Percentiles rank a stretch among this genome's conserved stretches.
Evolutionary conservation across 2,888 invertebrate species (phyloP).

Genomic region (Erannis defoliaria): DNA sequence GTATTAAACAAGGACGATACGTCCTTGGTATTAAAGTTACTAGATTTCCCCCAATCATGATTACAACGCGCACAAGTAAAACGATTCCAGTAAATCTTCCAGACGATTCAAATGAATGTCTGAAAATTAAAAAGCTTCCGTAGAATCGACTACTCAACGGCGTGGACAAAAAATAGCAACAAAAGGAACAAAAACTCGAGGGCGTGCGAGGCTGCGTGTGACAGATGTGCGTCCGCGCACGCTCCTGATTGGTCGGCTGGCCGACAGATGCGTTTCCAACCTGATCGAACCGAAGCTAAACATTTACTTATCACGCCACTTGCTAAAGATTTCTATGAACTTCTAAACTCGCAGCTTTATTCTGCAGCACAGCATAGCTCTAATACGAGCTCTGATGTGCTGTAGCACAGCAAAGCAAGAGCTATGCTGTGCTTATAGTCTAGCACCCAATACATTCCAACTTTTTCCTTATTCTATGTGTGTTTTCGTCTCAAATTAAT

Average conservation of each 20-base stretch:
- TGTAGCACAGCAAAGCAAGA: no score
- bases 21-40: no score
- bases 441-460: no score
- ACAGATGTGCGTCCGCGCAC: constrained; percentile 76
- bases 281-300: constrained; percentile 48
- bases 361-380: not conserved
- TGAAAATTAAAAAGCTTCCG: constrained; percentile 48
- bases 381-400: no score
- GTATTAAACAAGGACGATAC: no score
- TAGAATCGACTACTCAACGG: constrained; percentile 45
- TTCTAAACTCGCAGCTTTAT: not conserved
- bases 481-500: no score
- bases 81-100: not conserved
- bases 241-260: constrained; percentile 70
- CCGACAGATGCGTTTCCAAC: constrained; percentile 72
- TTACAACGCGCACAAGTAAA: not conserved
- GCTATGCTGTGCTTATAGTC: no score
- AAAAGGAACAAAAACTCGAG: constrained; percentile 68
- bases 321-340: constrained; percentile 30
- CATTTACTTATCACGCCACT: constrained; percentile 39
- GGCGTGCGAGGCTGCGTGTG: constrained; percentile 54
- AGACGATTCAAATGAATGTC: constrained; percentile 44
- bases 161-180: constrained; percentile 70
- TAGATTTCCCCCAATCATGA: not conserved
- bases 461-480: no score